A percentile compares a stretch with the other conserved stretches of the same genome.
Evolutionary conservation across 2,113 vertebrate genomes (phyloP).

Genomic region (Prunella himalayana): DNA sequence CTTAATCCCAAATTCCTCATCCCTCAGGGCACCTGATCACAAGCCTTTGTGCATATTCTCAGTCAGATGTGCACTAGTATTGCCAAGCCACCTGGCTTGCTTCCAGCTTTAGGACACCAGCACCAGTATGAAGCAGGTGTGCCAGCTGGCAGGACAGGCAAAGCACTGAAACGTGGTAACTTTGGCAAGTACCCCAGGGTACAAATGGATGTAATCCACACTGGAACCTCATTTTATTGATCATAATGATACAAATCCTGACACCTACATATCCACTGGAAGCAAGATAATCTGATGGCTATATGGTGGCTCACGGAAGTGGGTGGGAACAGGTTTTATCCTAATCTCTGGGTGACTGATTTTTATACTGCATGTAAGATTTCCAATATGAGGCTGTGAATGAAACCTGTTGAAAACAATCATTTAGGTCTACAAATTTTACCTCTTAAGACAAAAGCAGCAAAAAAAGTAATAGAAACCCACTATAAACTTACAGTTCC

Average conservation of each 20-base stretch:
- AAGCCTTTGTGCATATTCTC: neutral
- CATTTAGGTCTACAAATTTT: neutral
- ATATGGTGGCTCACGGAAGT: neutral
- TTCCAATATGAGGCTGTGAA: neutral
- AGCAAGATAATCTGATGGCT: neutral
- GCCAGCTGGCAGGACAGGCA: conserved; percentile 13
- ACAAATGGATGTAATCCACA: neutral
- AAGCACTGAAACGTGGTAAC: neutral
- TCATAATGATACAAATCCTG: neutral
- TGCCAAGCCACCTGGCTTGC: neutral
- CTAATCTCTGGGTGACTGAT: neutral
- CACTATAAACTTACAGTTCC: neutral
- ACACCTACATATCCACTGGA: neutral
- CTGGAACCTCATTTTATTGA: neutral
- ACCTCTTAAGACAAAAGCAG: neutral
- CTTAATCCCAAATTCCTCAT: neutral
- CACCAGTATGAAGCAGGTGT: conserved; percentile 7
- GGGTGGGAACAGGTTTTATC: neutral
- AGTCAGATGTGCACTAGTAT: neutral
- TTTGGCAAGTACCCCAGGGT: neutral
- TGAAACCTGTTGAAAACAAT: neutral
- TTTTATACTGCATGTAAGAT: neutral
- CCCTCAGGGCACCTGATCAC: neutral
- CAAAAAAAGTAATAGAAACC: neutral
- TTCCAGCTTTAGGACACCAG: conserved; percentile 28